Percentiles rank a stretch among this genome's conserved stretches.
These are phyloP conservation scores for Leucoraja erinaceus DNA, from an alignment of 2,113 vertebrate genomes.

Conservation along the genomic window DNA sequence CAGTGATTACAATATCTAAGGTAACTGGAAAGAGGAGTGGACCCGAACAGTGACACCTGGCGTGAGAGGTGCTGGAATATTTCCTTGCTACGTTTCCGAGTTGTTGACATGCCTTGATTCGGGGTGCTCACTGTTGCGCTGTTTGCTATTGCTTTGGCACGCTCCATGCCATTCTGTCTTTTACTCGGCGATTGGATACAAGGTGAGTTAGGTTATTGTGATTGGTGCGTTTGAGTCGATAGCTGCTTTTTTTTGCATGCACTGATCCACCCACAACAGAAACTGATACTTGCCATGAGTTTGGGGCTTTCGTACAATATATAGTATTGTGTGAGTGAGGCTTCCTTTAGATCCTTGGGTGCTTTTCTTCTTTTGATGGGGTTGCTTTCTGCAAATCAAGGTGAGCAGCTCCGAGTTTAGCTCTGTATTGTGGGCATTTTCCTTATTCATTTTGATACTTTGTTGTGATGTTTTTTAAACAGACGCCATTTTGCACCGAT, in stretches of 20 bases:
- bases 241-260: conserved; percentile 27
- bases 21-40: no score
- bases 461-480: conserved; percentile 26
- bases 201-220: conserved; percentile 15
- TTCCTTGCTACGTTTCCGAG: neutral
- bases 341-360: neutral
- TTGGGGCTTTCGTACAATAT: conserved; percentile 11
- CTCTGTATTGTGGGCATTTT: neutral
- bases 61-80: conserved; percentile 10
- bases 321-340: conserved; percentile 7
- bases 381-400: neutral
- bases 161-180: neutral
- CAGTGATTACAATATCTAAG: neutral
- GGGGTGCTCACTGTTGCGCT: neutral
- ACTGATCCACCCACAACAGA: conserved; percentile 32
- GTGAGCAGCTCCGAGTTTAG: neutral
- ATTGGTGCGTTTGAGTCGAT: conserved; percentile 34
- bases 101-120: neutral
- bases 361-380: neutral
- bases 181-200: conserved; percentile 9
- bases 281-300: conserved; percentile 37
- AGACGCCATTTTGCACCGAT: conserved; percentile 33
- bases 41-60: conserved; percentile 25
- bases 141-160: conserved; percentile 2
- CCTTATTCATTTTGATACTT: conserved; percentile 14